Percentiles rank a stretch among this genome's conserved stretches.
phyloP scores from a whole-genome alignment of 2,797 vertebrate genomes.

The Zalophus californianus region DNA sequence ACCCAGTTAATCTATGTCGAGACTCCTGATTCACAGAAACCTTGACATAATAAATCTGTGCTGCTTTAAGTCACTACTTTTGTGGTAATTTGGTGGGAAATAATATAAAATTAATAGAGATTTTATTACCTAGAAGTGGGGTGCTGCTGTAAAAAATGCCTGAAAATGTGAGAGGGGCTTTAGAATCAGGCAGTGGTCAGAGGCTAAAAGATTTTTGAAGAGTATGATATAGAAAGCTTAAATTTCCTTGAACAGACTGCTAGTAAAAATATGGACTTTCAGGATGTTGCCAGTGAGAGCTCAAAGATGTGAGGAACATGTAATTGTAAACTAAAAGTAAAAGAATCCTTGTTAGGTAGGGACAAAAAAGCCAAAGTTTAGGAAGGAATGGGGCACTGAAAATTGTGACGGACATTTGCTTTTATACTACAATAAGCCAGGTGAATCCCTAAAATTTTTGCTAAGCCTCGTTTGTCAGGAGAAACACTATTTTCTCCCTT shows the following conservation, averaged over 20 bases:
- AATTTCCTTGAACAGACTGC: neutral
- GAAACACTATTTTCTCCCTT: neutral
- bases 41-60: neutral
- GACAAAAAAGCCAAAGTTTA: neutral
- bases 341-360: neutral
- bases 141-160: neutral
- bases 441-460: neutral
- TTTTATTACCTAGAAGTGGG: neutral
- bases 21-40: neutral
- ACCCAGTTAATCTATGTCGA: neutral
- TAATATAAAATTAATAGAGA: neutral
- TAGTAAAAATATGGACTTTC: neutral
- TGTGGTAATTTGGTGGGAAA: neutral
- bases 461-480: neutral
- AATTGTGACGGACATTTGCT: neutral
- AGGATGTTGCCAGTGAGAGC: neutral
- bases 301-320: neutral
- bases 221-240: neutral
- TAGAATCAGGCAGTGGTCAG: neutral
- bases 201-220: neutral
- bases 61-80: neutral
- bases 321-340: neutral
- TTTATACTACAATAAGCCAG: neutral
- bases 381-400: neutral
- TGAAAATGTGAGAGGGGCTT: neutral